Base-by-base conservation (phyloP, 2,888 invertebrate genomes). In the Synergus laeviventris region DNA sequence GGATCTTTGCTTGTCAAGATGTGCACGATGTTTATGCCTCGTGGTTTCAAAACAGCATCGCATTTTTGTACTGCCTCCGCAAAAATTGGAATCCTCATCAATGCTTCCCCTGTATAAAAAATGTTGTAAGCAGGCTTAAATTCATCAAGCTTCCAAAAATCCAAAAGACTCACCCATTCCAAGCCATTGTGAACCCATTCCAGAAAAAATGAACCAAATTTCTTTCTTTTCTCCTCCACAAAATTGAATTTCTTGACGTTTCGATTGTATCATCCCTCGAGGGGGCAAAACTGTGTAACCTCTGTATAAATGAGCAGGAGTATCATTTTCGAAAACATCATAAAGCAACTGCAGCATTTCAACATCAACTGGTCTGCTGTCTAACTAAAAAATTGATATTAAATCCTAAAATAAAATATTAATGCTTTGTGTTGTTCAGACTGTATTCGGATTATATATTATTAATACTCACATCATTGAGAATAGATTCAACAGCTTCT, bases 171-270 rank as follows among this genome's bases (percentile, higher is more conserved):
- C n/a, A 75, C 75, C 75, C 75, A 75, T 75, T 36, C 75, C 75
- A 60, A 62, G 54, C 64, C 64, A 64, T 12, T 62, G 62, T 2
- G 96, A 95, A 0, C 97, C 97, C 96, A 98, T 96, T 38, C 97
- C 97, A 66, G 97, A 96, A 92, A 97, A 98, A 61, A 97, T 94
- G 91, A 96, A 97, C 94, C 97, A 97, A 5, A 97, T 92, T 5
- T 97, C 96, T 1, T 94, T 92, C 59, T 92, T 92, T 0, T 93
- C 91, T 0, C 94, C 94, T 0, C 93, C 92, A 87, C 92, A 94
- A 89, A 94, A 94, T 83, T 94, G 92, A 42, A 93, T 89, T 59
- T 93, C 93, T 54, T 92, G 92, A 0, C 91, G 86, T 5, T 92
- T 81, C 0, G 61, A 9, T 0, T 91, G 89, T 1, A 91, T 87